phyloP scores from a whole-genome alignment of 2,797 vertebrate species.

The Hypotaenidia okinawae region DNA sequence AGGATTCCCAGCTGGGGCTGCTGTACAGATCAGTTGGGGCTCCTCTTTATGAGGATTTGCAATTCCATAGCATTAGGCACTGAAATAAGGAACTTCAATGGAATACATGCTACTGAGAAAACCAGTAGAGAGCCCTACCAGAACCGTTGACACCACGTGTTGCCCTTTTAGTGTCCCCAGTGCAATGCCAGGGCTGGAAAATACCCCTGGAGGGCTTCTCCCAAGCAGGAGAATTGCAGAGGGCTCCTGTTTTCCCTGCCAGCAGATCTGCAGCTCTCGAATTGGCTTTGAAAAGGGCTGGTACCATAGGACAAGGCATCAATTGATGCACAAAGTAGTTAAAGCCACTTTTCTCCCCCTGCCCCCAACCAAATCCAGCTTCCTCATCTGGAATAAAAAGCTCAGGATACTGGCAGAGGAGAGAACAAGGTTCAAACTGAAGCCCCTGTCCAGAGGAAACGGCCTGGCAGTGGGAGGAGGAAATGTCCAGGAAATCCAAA shows the following conservation, averaged over 20 bases:
- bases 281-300: not conserved
- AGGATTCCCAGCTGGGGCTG: not conserved
- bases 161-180: not conserved
- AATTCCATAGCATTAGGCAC: not conserved
- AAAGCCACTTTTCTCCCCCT: not conserved
- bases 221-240: not conserved
- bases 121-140: not conserved
- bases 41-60: not conserved
- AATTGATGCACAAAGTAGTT: not conserved
- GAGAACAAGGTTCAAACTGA: accelerated
- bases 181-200: not conserved
- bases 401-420: not conserved
- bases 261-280: accelerated
- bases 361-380: not conserved
- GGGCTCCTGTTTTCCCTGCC: not conserved
- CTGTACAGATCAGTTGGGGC: not conserved
- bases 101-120: not conserved
- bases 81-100: not conserved
- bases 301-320: not conserved
- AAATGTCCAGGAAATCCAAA: constrained; percentile 23
- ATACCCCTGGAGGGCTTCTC: not conserved
- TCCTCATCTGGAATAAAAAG: not conserved
- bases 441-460: not conserved
- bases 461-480: not conserved
- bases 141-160: not conserved